Evolutionary conservation across 2,113 vertebrate species (phyloP), one percentile per base, ranked within the genome.

Genomic region (Halichoerus grypus): DNA sequence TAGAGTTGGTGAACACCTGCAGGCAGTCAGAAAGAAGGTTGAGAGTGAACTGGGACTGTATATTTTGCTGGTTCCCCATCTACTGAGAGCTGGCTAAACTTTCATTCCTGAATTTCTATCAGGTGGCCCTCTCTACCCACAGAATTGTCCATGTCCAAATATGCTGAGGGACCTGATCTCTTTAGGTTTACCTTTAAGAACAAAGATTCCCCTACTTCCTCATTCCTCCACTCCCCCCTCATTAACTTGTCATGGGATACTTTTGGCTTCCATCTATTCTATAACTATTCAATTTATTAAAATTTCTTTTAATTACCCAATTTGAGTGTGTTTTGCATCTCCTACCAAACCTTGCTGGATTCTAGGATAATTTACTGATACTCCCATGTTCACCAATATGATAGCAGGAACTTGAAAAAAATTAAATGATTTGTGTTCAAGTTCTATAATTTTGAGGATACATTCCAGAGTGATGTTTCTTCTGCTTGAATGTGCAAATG

Each of bases 211-310:
- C 22, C 15, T 55, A 19, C 7, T 18, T 71, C 4, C 6, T 79
- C 3, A 71, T 33, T 3, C 1, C 11, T 14, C 46, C 18, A 3
- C 33, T 5, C 1, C 46, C 9, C 7, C 46, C 9, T 5, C 46
- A 7, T 28, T n/a, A 46, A 53, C 10, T 81, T 72, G 13, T 49
- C 26, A n/a, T 39, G 12, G 2, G 24, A 39, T 18, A 42, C 2
- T 53, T 57, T 28, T 57, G 31, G 24, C 55, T 87, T 69, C 18
- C 2, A 31, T 80, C 1, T 61, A 69, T 55, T 83, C 6, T 42
- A 57, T 28, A 82, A 36, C 19, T 93, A 76, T 74, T 86, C 3
- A 61, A 63, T 19, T 72, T 49, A 80, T 77, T 53, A 88, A 81
- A 19, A 33, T 93, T 4, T 76, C 14, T 61, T 72, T 26, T 1